These are phyloP conservation scores for Hydractinia symbiolongicarpus DNA, from an alignment of 30 jellyfish, hydroid and myxozoan genomes.

Conservation along the genomic window DNA sequence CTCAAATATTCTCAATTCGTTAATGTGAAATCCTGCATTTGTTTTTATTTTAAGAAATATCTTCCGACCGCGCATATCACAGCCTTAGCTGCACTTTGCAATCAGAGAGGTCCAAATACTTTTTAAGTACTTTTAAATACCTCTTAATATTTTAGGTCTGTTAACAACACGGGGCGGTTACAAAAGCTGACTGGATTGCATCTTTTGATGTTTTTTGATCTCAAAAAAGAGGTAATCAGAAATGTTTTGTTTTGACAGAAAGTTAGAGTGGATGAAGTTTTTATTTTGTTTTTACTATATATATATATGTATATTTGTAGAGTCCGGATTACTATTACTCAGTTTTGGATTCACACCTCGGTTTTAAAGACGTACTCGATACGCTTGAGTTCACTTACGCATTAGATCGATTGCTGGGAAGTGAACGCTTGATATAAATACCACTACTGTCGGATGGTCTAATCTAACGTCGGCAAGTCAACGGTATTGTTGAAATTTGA, in stretches of 20 bases:
- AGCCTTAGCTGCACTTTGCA: too few relatives aligned
- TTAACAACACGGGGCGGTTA: conserved; percentile 7
- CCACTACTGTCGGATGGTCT: too few relatives aligned
- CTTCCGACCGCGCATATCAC: too few relatives aligned
- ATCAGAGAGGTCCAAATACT: too few relatives aligned
- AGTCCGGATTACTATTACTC: conserved; percentile 82
- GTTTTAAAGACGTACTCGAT: conserved; percentile 77
- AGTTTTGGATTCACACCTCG: conserved; percentile 74
- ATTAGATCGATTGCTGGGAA: conserved; percentile 63
- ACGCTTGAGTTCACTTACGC: conserved; percentile 92
- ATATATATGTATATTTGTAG: conserved; percentile 26
- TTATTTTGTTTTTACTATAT: neutral
- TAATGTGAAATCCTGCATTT: too few relatives aligned
- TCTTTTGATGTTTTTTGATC: conserved; percentile 55
- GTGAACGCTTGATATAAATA: conserved; percentile 24
- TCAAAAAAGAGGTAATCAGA: conserved; percentile 47
- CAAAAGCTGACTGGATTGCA: conserved; percentile 63
- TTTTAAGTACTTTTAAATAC: too few relatives aligned
- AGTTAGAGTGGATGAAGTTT: neutral
- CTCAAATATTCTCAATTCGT: too few relatives aligned
- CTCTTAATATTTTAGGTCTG: conserved; percentile 1
- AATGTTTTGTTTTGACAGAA: neutral
- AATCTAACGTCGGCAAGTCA: too few relatives aligned
- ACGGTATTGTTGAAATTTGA: too few relatives aligned
- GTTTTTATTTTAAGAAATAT: too few relatives aligned